Conservation (phyloP, 2,888 invertebrate genomes). For the Leptinotarsa tumamoca region DNA sequence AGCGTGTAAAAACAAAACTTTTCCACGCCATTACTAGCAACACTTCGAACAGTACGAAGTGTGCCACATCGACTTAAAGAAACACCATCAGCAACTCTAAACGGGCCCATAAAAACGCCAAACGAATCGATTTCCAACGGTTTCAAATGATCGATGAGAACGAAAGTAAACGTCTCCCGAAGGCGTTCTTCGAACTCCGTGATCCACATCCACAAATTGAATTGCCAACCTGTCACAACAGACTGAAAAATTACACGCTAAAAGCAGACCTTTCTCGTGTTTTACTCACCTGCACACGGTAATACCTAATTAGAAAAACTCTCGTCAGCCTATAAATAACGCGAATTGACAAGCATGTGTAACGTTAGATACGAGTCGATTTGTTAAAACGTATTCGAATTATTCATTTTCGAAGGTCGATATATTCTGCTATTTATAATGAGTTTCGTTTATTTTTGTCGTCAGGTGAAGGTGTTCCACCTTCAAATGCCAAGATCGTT, state of each 20-base stretch:
- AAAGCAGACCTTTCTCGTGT: background rate
- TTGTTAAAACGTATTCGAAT: background rate
- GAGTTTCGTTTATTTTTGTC: conserved; percentile 11
- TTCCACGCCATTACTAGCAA: background rate
- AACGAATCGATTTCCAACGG: background rate
- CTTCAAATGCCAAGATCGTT: conserved; percentile 21
- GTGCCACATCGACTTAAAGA: background rate
- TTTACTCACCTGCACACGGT: conserved; percentile 14
- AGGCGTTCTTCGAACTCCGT: background rate
- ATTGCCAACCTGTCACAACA: conserved; percentile 14
- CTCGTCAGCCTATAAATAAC: conserved; percentile 13
- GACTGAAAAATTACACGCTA: conserved; percentile 1
- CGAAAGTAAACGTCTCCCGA: conserved; percentile 4
- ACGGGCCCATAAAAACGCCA: background rate
- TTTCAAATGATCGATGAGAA: background rate
- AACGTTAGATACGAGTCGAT: background rate
- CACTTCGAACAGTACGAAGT: background rate
- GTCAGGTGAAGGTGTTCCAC: conserved; percentile 6
- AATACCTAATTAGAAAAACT: conserved; percentile 14
- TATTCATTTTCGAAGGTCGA: conserved; percentile 14
- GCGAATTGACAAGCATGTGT: conserved; percentile 10
- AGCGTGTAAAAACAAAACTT: too few species aligned
- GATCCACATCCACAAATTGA: conserved; percentile 7
- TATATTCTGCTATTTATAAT: conserved; percentile 2
- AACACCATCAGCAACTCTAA: too few species aligned